Conservation (phyloP, 2,113 vertebrate species). For the Sinocyclocheilus grahami region DNA sequence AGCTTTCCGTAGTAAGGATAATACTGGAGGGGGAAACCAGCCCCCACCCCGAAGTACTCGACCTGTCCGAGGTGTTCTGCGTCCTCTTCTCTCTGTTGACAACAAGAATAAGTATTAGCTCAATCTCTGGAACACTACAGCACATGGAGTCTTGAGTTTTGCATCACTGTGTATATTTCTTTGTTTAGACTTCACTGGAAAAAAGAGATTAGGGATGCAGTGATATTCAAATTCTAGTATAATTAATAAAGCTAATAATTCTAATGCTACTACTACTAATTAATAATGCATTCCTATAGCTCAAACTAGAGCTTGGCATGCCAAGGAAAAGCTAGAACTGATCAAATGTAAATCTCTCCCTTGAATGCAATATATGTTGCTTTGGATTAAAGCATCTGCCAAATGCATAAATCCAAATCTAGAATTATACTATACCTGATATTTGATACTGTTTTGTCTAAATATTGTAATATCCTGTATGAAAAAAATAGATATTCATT, state of each 20-base stretch:
- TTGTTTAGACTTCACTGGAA: not conserved
- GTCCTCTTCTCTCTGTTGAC: constrained; percentile 83
- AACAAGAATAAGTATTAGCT: not conserved
- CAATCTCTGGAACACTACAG: not conserved
- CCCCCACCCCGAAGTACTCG: constrained; percentile 81
- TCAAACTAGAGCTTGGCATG: no score
- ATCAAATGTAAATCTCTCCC: no score
- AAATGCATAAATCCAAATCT: not conserved
- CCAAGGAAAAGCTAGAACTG: no score
- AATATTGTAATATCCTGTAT: not conserved
- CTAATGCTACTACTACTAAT: no score
- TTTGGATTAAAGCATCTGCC: not conserved
- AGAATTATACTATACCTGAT: no score
- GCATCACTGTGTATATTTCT: not conserved
- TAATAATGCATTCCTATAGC: no score
- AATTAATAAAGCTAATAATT: no score
- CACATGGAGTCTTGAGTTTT: not conserved
- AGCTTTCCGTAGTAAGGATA: constrained; percentile 95
- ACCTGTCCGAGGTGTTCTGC: constrained; percentile 72
- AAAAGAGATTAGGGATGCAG: not conserved
- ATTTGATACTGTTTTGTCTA: no score
- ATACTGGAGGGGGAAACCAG: constrained; percentile 91
- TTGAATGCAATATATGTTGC: no score
- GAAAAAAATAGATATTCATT: not conserved
- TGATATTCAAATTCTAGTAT: not conserved